phyloP scores from a whole-genome alignment of 2,797 vertebrate genomes.

The Melanogrammus aeglefinus region DNA sequence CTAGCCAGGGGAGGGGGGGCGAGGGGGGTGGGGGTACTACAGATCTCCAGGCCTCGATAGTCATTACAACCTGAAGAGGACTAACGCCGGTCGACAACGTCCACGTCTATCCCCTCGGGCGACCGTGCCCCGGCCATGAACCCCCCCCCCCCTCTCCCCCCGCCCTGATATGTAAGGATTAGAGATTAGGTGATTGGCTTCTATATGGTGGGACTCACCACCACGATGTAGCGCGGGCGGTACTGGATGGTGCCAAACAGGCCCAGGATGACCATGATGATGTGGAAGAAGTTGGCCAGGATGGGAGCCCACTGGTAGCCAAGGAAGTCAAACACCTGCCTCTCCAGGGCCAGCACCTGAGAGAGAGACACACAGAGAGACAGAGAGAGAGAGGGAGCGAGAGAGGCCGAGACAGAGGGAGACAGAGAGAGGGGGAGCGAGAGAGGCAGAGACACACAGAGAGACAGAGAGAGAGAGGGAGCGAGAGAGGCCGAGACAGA shows the following conservation, averaged over 20 bases:
- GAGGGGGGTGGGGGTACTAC: constrained; percentile 1
- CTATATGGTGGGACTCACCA: constrained; percentile 70
- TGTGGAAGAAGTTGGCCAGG: constrained; percentile 90
- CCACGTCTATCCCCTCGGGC: constrained; percentile 9
- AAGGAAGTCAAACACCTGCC: constrained; percentile 91
- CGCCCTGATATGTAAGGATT: background rate
- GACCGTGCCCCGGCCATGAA: background rate
- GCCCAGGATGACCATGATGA: constrained; percentile 86
- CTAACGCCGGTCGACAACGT: constrained; percentile 19
- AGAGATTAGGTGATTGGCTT: background rate
- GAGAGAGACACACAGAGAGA: constrained; percentile 16
- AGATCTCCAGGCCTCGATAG: constrained; percentile 14
- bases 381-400: constrained; percentile 13
- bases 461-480: too few species aligned
- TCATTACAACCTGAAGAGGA: constrained; percentile 36
- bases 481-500: too few species aligned
- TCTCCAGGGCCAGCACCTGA: constrained; percentile 84
- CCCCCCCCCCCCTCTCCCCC: background rate
- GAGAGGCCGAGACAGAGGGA: background rate
- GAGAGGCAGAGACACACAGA: too few species aligned
- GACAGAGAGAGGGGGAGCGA: background rate
- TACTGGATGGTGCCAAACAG: constrained; percentile 90
- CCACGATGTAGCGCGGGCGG: constrained; percentile 83
- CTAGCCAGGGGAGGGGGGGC: constrained; percentile 13
- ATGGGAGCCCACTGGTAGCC: constrained; percentile 92